These are phyloP conservation scores for Cecidostiba fungosa DNA, from an alignment of 2,888 invertebrate genomes.

Conservation along the genomic window DNA sequence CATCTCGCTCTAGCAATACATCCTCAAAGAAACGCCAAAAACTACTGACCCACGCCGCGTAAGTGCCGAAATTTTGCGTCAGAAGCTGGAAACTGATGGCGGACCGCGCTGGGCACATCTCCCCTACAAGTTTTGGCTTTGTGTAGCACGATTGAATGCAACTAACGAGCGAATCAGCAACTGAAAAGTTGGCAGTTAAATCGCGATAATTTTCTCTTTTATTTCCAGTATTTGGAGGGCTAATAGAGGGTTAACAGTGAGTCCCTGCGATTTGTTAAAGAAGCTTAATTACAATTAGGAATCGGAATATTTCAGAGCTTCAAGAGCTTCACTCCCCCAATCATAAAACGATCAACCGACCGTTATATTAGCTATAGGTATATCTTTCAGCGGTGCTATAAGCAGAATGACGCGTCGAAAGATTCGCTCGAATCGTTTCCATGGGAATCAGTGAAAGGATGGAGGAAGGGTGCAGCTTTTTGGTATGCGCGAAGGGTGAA, in stretches of 20 bases:
- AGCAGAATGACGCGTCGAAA: constrained; percentile 17
- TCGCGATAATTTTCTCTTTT: constrained; percentile 25
- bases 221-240: neutral
- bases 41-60: too few species aligned
- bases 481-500: constrained; percentile 16
- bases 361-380: constrained; percentile 29
- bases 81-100: too few species aligned
- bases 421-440: constrained; percentile 33
- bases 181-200: constrained; percentile 8
- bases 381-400: neutral
- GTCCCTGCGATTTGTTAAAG: constrained; percentile 21
- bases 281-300: constrained; percentile 45
- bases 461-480: constrained; percentile 1
- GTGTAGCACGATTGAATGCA: neutral
- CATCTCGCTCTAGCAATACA: too few species aligned
- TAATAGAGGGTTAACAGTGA: constrained; percentile 18
- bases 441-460: constrained; percentile 30
- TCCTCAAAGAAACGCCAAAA: too few species aligned
- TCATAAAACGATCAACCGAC: constrained; percentile 30
- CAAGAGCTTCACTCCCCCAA: constrained; percentile 19
- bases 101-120: too few species aligned
- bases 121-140: neutral
- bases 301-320: constrained; percentile 28
- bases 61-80: too few species aligned
- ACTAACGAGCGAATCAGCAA: neutral